Percentiles rank a stretch among this genome's conserved stretches.
Evolutionary conservation across 2,113 vertebrate genomes (phyloP).

Genomic region (Myodes glareolus): DNA sequence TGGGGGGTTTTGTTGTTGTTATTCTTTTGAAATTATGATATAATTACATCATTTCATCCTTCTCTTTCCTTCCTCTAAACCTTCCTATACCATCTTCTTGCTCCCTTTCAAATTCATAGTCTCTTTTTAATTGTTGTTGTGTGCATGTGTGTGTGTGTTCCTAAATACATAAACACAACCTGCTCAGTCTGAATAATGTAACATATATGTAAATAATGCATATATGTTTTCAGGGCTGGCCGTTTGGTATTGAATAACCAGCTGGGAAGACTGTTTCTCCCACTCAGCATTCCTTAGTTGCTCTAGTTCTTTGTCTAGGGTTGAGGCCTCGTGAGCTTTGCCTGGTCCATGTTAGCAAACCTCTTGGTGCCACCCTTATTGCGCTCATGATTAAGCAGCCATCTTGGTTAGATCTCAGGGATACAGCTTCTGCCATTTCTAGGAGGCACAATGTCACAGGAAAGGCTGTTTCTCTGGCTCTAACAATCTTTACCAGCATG

Average conservation of each 20-base stretch:
- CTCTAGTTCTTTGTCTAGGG: not conserved
- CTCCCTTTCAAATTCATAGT: not conserved
- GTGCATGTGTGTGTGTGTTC: not conserved
- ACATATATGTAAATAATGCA: too few species aligned
- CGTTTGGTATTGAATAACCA: not conserved
- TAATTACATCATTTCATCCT: not conserved
- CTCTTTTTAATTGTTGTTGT: not conserved
- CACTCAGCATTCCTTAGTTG: not conserved
- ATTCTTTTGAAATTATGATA: not conserved
- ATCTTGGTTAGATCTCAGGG: not conserved
- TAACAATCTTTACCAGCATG: not conserved
- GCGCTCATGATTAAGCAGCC: not conserved
- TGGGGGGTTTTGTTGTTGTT: not conserved
- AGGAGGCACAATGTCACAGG: not conserved
- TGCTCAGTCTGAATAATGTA: not conserved
- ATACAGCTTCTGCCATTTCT: not conserved
- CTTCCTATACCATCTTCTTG: not conserved
- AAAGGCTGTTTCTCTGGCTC: not conserved
- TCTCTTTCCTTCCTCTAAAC: not conserved
- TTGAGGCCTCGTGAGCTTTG: not conserved
- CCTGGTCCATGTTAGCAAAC: not conserved
- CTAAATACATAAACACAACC: not conserved
- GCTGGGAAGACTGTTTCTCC: not conserved
- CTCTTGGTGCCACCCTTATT: not conserved
- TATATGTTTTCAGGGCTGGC: not conserved